A percentile compares a stretch with the other conserved stretches of the same genome.
phyloP scores from a whole-genome alignment of 2,888 invertebrate genomes.

The Andrena bucephala region DNA sequence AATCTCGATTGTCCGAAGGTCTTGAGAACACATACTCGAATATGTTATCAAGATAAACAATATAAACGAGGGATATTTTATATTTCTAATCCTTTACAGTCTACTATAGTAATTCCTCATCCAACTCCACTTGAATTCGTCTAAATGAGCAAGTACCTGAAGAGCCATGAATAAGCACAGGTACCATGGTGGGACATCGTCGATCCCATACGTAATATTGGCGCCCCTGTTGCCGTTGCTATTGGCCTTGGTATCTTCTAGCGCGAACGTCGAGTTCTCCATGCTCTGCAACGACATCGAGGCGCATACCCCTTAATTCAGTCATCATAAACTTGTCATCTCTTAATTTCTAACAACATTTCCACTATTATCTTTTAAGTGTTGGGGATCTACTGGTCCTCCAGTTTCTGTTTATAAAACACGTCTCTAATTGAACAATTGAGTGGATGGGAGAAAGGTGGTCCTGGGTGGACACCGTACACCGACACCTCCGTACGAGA shows the following conservation, averaged over 20 bases:
- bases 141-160: conserved; percentile 86
- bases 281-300: conserved; percentile 53
- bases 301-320: too few relatives aligned
- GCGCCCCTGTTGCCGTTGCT: conserved; percentile 60
- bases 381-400: neutral
- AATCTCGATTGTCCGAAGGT: neutral
- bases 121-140: too few relatives aligned
- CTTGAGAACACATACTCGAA: neutral
- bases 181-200: conserved; percentile 94
- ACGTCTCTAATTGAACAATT: neutral
- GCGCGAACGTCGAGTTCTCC: conserved; percentile 80
- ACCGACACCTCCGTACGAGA: neutral
- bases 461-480: neutral
- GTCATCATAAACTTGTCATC: too few relatives aligned
- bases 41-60: conserved; percentile 14
- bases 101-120: too few relatives aligned
- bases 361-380: neutral
- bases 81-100: too few relatives aligned
- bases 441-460: neutral
- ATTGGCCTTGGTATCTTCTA: conserved; percentile 85
- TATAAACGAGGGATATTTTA: neutral
- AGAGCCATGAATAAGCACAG: conserved; percentile 92
- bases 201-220: conserved; percentile 90
- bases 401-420: neutral
- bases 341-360: neutral